Conservation (phyloP, 64 coral and sea anemone species). For the Dendronephthya gigantea region DNA sequence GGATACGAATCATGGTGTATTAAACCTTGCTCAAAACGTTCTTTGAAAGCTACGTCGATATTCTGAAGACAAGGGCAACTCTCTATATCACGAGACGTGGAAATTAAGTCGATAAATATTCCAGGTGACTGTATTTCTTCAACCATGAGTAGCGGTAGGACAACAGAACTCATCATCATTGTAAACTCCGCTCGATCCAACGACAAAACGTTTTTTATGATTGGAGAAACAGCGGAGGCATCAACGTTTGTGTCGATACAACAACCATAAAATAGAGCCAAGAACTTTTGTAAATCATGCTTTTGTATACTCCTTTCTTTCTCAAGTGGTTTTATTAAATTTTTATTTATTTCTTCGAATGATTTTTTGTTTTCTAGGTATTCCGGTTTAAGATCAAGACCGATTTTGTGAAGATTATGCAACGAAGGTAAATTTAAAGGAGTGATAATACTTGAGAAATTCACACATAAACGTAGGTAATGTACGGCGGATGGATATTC, state of each 20-base stretch:
- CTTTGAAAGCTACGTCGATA: background rate
- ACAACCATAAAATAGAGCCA: background rate
- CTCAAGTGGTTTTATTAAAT: background rate
- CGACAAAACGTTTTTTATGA: background rate
- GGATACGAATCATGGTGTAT: background rate
- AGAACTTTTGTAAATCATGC: background rate
- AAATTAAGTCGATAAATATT: background rate
- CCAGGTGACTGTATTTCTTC: background rate
- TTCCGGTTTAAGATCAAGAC: background rate
- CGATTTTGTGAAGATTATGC: background rate
- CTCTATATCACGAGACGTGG: background rate
- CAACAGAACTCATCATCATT: background rate
- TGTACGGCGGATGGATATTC: background rate
- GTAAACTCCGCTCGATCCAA: background rate
- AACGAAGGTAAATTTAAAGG: background rate
- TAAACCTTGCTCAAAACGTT: background rate
- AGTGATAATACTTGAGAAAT: background rate
- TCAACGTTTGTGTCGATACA: constrained; percentile 8
- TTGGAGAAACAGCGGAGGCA: background rate
- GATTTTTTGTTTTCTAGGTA: background rate
- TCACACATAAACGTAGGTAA: background rate
- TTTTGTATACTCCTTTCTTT: background rate
- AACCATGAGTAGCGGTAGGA: background rate
- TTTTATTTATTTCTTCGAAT: background rate
- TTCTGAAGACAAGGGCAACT: constrained; percentile 1